Conservation (phyloP, 64 coral and sea anemone genomes). For the Montipora capricornis region DNA sequence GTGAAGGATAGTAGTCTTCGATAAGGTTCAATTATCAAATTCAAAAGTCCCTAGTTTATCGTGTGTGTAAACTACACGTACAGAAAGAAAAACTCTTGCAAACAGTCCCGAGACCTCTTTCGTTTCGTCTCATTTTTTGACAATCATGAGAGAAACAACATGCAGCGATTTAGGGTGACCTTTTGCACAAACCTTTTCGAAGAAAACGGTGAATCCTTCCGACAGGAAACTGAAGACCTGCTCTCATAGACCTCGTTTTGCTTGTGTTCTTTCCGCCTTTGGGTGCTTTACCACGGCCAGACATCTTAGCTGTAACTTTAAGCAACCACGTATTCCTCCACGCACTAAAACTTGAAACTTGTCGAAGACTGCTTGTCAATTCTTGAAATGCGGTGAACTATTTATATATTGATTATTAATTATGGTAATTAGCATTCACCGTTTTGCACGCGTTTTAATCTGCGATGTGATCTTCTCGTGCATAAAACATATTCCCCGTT, state of each 20-base stretch:
- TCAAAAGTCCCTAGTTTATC: too few species aligned
- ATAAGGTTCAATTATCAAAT: too few species aligned
- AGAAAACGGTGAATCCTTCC: slow-evolving; percentile 85
- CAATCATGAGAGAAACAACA: too few species aligned
- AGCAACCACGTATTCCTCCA: background rate
- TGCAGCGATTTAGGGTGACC: too few species aligned
- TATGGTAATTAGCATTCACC: background rate
- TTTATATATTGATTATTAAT: background rate
- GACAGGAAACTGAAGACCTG: slow-evolving; percentile 82
- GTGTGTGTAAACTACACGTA: too few species aligned
- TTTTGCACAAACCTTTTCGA: slow-evolving; percentile 65
- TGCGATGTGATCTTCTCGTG: background rate
- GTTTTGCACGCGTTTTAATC: background rate
- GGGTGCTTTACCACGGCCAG: slow-evolving; percentile 72
- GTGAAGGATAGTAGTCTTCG: too few species aligned
- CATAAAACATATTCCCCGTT: background rate
- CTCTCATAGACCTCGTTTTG: slow-evolving; percentile 73
- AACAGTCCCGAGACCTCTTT: too few species aligned
- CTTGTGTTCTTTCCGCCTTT: slow-evolving; percentile 35
- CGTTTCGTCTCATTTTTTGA: too few species aligned
- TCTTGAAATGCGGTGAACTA: background rate
- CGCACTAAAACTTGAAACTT: background rate
- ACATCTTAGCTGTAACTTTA: slow-evolving; percentile 35
- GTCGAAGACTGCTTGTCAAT: background rate
- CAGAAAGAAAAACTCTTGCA: too few species aligned